Evolutionary conservation across 2,888 invertebrate species (phyloP), one percentile per base, ranked within the genome.

Genomic region (Gandaritis pyraliata): DNA sequence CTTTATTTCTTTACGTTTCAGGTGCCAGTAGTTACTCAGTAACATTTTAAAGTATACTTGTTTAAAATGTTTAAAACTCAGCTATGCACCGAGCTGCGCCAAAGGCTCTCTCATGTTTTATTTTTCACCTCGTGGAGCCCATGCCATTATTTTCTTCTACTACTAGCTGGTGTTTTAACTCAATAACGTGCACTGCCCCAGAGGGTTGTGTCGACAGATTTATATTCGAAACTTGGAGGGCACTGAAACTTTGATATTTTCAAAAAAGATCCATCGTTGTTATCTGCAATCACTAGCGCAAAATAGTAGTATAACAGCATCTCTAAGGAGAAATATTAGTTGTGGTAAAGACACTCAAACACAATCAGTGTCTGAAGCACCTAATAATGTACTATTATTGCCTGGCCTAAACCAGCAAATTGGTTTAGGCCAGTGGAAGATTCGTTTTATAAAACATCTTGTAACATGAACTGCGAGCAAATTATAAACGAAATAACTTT

Each of bases 131-230:
- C 50, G 61, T 60, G 29, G 46, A 52, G 30, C 12, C 48, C 53
- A 58, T 58, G 53, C 46, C 54, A 54, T 63, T 63, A 58, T 63
- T 63, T 63, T 51, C 49, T 50, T 58, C 62, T 58, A 63, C 58
- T 23, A 11, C 8, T 61, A 43, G 38, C 36, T 43, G 29, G 49
- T 58, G 54, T 63, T 58, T 58, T 63, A 62, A 63, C 62, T 63
- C 62, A 63, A 58, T 55, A 63, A 58, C 62, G 58, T 57, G 58
- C 54, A 50, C 51, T 57, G 48, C 49, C 50, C 61, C 58, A n/a
- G 49, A 53, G 61, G 58, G 52, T 41, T 59, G 38, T 51, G 39
- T 38, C 52, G 65, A 59, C 61, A 62, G 65, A 65, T 65, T 65
- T 65, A 65, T 65, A 53, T 57, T 12, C 56, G 41, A 57, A 62